Conservation (phyloP, 2,888 invertebrate species). For the Metopia argyrocephala region DNA sequence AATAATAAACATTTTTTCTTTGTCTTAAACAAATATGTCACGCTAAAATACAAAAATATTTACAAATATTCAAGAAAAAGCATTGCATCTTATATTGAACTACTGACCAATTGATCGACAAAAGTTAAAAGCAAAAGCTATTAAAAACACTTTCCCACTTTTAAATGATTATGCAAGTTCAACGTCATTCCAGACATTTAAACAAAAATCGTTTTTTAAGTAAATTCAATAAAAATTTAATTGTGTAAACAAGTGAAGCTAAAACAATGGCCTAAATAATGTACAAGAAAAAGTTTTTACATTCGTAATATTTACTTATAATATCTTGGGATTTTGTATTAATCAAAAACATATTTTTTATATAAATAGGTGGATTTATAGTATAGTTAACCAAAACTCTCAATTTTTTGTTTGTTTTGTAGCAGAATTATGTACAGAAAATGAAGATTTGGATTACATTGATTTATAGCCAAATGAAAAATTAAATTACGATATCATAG, state of each 20-base stretch:
- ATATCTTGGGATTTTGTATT: no score
- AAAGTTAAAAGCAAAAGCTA: conserved; percentile 8
- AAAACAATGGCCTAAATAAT: conserved; percentile 18
- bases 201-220: conserved; percentile 8
- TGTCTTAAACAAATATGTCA: conserved; percentile 18
- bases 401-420: no score
- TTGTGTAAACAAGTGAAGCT: background rate
- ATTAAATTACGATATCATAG: no score
- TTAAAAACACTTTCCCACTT: conserved; percentile 22
- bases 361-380: no score
- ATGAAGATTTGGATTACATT: no score
- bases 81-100: background rate
- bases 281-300: conserved; percentile 10
- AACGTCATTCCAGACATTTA: conserved; percentile 31
- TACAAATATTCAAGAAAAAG: conserved; percentile 3
- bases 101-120: conserved; percentile 46
- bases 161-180: conserved; percentile 61
- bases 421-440: no score
- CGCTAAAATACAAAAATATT: background rate
- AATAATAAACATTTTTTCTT: conserved; percentile 14
- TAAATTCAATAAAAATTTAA: background rate
- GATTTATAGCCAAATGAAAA: no score
- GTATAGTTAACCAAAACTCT: no score
- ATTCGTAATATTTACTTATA: no score
- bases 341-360: no score